Evolutionary conservation across 2,797 vertebrate genomes (phyloP).

Genomic region (Clarias platycephalus): DNA sequence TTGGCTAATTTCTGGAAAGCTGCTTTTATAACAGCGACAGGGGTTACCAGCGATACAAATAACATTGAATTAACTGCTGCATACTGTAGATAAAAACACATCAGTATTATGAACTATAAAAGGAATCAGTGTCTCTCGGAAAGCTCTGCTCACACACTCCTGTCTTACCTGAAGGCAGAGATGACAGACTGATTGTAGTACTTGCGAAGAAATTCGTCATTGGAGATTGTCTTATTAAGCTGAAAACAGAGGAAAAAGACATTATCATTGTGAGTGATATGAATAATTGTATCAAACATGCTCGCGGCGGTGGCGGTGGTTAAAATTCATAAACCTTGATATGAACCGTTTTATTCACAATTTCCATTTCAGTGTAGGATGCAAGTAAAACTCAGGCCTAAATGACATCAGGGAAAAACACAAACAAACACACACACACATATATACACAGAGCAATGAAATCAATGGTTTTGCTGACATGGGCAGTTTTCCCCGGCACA

Average conservation of each 20-base stretch:
- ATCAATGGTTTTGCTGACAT: slow-evolving; percentile 26
- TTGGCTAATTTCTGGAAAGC: too few relatives aligned
- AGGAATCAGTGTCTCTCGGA: background rate
- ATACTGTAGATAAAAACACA: background rate
- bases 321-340: slow-evolving; percentile 29
- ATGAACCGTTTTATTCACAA: slow-evolving; percentile 2
- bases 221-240: slow-evolving; percentile 65
- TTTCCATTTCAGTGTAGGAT: slow-evolving; percentile 2
- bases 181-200: slow-evolving; percentile 70
- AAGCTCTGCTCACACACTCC: background rate
- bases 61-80: background rate
- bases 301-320: background rate
- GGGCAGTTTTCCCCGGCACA: slow-evolving; percentile 10
- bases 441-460: background rate
- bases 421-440: background rate
- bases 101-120: background rate
- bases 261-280: background rate
- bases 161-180: slow-evolving; percentile 76
- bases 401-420: slow-evolving; percentile 20
- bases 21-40: too few relatives aligned
- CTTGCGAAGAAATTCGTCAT: slow-evolving; percentile 64
- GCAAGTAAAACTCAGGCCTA: slow-evolving; percentile 3
- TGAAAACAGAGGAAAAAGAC: slow-evolving; percentile 58
- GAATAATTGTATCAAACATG: background rate
- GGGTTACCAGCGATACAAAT: too few relatives aligned